Base-by-base conservation (phyloP, 64 coral and sea anemone species). In the Astreopora myriophthalma region DNA sequence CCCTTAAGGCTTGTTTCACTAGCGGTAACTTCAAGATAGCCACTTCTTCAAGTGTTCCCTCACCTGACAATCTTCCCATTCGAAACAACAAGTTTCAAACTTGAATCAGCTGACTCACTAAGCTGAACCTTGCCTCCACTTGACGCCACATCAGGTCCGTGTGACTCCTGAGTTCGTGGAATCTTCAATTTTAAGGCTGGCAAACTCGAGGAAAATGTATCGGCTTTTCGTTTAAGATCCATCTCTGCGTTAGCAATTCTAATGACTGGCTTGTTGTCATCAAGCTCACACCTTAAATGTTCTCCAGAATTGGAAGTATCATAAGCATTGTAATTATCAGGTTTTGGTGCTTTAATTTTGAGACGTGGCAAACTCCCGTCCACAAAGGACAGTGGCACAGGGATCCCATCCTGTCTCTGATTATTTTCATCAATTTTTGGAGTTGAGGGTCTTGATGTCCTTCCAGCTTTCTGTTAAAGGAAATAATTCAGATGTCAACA, bases 11-110 rank as follows among this genome's bases (percentile, higher is more conserved):
- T n/a, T n/a, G n/a, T n/a, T n/a, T n/a, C n/a, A n/a, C n/a, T n/a
- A n/a, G n/a, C n/a, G n/a, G n/a, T n/a, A 44, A 46, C 42, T 46
- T 46, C 5, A 74, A 74, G 16, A 74, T 17, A 74, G 11, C 16
- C 5, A 32, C 26, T 5, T 35, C 13, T 35, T 77, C 1, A 37
- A 29, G 24, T 6, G 3, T 0, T 35, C 6, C 57, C 88, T 3
- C 63, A 99, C 97, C 94, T 99, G 80, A 99, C 76, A 31, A 99
- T 96, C 75, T 96, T 95, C 9, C 97, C 97, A 77, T 99, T 96
- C 14, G 97, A 96, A 17, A 99, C 86, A 80, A 95, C 91, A 40
- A 99, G 86, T 42, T 99, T 99, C 11, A 99, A 76, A 29, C 87
- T 79, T 0, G 95, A 94, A 61, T 96, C 91, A 23, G 39, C 91